Evolutionary conservation across 2,797 vertebrate species (phyloP).

Genomic region (Tokudaia muenninki): DNA sequence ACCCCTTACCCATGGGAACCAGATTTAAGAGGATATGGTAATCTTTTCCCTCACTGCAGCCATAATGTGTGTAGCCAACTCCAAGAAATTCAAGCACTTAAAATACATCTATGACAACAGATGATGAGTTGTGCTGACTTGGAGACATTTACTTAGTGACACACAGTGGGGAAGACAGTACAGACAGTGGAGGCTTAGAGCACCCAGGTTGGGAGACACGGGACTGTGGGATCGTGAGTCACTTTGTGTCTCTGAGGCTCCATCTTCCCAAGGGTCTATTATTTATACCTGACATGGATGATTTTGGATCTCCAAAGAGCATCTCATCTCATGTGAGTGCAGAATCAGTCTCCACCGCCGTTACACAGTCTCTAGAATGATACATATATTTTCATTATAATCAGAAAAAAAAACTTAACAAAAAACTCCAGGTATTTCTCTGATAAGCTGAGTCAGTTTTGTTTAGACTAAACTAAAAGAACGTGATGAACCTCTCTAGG

Average conservation of each 20-base stretch:
- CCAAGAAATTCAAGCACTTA: slow-evolving; percentile 40
- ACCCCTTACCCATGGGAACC: background rate
- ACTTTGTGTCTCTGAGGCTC: background rate
- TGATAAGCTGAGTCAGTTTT: background rate
- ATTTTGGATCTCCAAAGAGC: slow-evolving; percentile 1
- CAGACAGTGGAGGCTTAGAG: slow-evolving; percentile 4
- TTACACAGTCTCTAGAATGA: background rate
- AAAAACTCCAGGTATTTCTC: background rate
- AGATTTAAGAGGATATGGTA: slow-evolving; percentile 4
- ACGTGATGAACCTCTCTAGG: background rate
- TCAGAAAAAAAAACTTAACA: background rate
- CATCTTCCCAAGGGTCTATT: background rate
- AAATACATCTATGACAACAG: background rate
- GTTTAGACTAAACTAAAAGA: slow-evolving; percentile 10
- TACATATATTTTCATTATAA: background rate
- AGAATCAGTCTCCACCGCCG: background rate
- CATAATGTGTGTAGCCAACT: slow-evolving; percentile 6
- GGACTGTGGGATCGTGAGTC: background rate
- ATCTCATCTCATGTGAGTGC: background rate
- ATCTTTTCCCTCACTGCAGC: background rate
- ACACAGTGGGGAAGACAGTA: background rate
- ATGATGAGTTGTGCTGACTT: background rate
- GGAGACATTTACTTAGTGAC: background rate
- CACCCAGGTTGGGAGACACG: background rate
- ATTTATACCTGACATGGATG: background rate